phyloP scores from a whole-genome alignment of 2,888 invertebrate genomes.

The Rutpela maculata region DNA sequence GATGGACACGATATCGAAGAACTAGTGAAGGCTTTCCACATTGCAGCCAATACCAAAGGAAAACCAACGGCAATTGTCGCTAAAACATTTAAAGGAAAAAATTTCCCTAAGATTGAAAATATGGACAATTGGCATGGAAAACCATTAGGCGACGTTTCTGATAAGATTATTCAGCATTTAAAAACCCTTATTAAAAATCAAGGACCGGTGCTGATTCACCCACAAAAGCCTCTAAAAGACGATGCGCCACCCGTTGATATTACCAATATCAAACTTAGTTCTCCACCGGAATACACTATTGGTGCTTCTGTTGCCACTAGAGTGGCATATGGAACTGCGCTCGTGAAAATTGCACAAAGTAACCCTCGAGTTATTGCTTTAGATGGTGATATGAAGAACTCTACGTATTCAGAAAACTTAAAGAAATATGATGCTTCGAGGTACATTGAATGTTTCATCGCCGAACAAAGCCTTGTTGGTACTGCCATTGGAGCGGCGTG shows the following conservation, averaged over 20 bases:
- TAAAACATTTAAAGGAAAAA: constrained; percentile 96
- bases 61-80: constrained; percentile 95
- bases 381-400: constrained; percentile 99
- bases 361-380: constrained; percentile 92
- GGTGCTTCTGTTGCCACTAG: constrained; percentile 91
- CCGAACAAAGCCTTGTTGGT: constrained; percentile 98
- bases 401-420: constrained; percentile 96
- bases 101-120: constrained; percentile 94
- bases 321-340: constrained; percentile 94
- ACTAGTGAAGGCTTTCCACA: constrained; percentile 91
- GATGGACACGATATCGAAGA: constrained; percentile 98
- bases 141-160: constrained; percentile 89
- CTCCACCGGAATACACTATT: constrained; percentile 88
- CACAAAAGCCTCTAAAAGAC: constrained; percentile 79
- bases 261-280: constrained; percentile 82
- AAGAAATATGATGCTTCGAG: constrained; percentile 83
- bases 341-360: constrained; percentile 89
- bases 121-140: constrained; percentile 99
- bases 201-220: constrained; percentile 79
- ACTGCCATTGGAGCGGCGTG: constrained; percentile 97
- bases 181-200: constrained; percentile 82
- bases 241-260: constrained; percentile 86
- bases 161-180: constrained; percentile 82
- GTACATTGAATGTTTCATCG: constrained; percentile 98
- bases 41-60: constrained; percentile 83